Base-by-base conservation (phyloP, 2,797 vertebrate species). In the Notolepis coatsorum region DNA sequence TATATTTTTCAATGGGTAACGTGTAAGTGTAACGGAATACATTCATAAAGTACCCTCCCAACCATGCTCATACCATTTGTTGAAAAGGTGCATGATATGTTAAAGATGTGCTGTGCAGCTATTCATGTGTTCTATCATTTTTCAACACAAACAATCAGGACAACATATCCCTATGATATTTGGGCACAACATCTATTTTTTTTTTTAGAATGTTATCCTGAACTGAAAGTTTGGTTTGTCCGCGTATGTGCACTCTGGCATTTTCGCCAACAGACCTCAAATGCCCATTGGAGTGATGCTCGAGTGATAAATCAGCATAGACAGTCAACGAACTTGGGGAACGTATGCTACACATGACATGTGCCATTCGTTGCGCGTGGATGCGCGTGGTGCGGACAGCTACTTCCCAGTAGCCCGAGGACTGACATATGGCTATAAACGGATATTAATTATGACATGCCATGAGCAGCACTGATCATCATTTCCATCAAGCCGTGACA, bases 391-490 rank as follows among this genome's bases (percentile, higher is more conserved):
- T 21, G 54, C 12, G 46, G 27, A 39, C 54, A 54, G 30, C 25
- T 62, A 18, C 43, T 18, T 52, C 43, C 12, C 24, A 8, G 48
- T 15, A 15, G 62, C 77, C 18, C 50, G 18, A 54, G 46, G 39
- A 12, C 25, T 41, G 35, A 20, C 2, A 25, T 17, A 39, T 41
- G n/a, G n/a, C n/a, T n/a, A n/a, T n/a, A n/a, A n/a, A n/a, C 7
- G 56, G 43, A 56, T 47, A n/a, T 37, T 28, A 28, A 47, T 58
- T 47, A 25, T 18, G 9, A 51, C 60, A 42, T 55, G 51, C 33
- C 31, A 55, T 28, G 2, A 51, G 18, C 48, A 51, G 18, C 48
- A 45, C 35, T 58, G 46, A 72, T 56, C 56, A 67, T 56, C 31
- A 50, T 39, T 17, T 9, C 17, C n/a, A 27, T 17, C 21, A 9